Evolutionary conservation across 2,888 invertebrate species (phyloP).

Genomic region (Acheta domesticus): DNA sequence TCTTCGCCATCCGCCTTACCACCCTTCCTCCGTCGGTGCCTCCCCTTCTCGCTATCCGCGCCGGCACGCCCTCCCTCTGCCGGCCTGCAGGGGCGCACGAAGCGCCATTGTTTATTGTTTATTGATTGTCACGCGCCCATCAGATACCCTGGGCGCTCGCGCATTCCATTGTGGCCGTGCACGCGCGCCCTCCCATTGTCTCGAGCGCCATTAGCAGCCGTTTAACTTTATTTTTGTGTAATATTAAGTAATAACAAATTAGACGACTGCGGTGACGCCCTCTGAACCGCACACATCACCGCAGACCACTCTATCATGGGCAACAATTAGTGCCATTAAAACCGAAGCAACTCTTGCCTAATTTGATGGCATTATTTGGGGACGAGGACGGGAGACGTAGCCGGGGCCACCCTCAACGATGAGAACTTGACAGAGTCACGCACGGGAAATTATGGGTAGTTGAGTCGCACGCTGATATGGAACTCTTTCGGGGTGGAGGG

Average conservation of each 20-base stretch:
- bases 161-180: neutral
- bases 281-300: neutral
- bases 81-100: neutral
- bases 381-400: neutral
- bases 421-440: neutral
- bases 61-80: neutral
- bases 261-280: neutral
- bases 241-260: conserved; percentile 9
- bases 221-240: neutral
- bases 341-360: conserved; percentile 6
- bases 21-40: neutral
- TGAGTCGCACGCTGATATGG: neutral
- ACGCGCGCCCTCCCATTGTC: neutral
- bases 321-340: neutral
- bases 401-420: neutral
- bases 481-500: neutral
- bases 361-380: conserved; percentile 18
- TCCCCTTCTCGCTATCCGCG: neutral
- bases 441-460: neutral
- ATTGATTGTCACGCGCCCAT: neutral
- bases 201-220: neutral
- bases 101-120: neutral
- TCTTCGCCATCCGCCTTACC: neutral
- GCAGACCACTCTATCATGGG: neutral
- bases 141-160: neutral